phyloP scores from a whole-genome alignment of 2,888 invertebrate species.

The Lumbricus terrestris region DNA sequence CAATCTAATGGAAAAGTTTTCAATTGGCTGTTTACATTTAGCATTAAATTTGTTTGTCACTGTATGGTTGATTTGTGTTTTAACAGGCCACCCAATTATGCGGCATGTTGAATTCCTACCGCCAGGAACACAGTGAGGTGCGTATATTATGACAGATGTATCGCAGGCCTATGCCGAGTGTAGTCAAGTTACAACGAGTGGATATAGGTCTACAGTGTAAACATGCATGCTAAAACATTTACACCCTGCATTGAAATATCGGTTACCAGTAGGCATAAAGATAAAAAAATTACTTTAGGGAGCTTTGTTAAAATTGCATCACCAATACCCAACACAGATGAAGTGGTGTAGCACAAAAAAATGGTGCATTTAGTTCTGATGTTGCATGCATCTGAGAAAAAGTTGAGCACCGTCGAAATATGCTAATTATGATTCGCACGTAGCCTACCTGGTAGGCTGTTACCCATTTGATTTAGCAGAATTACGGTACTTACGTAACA shows the following conservation, averaged over 20 bases:
- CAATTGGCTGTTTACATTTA: not conserved
- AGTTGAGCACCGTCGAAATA: not conserved
- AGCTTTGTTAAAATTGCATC: not conserved
- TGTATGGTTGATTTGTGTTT: not conserved
- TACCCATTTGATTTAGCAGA: not conserved
- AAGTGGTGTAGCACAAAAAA: not conserved
- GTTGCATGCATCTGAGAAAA: not conserved
- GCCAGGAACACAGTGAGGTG: slow-evolving; percentile 10
- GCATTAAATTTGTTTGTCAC: not conserved
- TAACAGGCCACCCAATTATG: slow-evolving; percentile 3
- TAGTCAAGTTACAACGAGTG: too few species aligned
- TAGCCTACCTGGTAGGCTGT: not conserved
- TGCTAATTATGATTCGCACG: not conserved
- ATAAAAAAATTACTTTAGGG: not conserved
- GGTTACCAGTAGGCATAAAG: not conserved
- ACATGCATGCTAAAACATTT: too few species aligned
- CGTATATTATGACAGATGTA: not conserved
- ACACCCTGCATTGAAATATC: not conserved
- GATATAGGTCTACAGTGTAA: not conserved
- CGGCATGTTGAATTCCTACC: not conserved
- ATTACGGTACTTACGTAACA: not conserved
- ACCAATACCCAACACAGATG: not conserved
- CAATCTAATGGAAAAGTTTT: not conserved
- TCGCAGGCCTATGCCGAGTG: not conserved
- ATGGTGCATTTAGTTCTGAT: too few species aligned